phyloP scores from a whole-genome alignment of 1,140 invertebrate species.

The Drosophila leontia region DNA sequence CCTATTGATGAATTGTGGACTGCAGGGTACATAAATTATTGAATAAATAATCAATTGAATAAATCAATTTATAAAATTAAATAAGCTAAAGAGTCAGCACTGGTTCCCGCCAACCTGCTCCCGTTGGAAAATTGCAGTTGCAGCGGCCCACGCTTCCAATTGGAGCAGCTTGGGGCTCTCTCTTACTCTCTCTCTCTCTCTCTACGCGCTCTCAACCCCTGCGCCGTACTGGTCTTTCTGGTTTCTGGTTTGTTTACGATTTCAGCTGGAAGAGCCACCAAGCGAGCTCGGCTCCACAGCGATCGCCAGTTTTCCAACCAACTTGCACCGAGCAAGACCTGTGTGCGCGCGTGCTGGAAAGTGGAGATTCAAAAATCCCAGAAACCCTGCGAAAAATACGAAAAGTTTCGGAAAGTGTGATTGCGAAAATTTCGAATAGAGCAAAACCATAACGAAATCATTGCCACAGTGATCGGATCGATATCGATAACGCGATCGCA shows the following conservation, averaged over 20 bases:
- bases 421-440: slow-evolving; percentile 11
- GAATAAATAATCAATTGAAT: background rate
- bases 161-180: slow-evolving; percentile 54
- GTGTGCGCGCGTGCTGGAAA: slow-evolving; percentile 56
- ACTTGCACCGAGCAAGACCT: slow-evolving; percentile 71
- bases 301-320: slow-evolving; percentile 59
- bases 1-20: too few species aligned
- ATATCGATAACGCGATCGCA: slow-evolving; percentile 28
- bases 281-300: slow-evolving; percentile 21
- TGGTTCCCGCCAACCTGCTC: slow-evolving; percentile 45
- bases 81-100: background rate
- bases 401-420: slow-evolving; percentile 16
- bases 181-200: slow-evolving; percentile 10
- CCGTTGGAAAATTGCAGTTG: slow-evolving; percentile 79
- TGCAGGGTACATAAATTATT: too few species aligned
- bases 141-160: slow-evolving; percentile 66
- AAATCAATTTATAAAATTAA: background rate
- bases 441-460: slow-evolving; percentile 1
- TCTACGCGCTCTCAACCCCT: background rate
- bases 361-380: slow-evolving; percentile 14
- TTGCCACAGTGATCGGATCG: slow-evolving; percentile 31
- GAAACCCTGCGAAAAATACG: slow-evolving; percentile 23
- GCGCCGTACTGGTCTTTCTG: slow-evolving; percentile 55
- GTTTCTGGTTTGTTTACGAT: slow-evolving; percentile 79
- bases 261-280: slow-evolving; percentile 53